Conservation (phyloP, 1,140 invertebrate genomes). For the Leptinotarsa lineolata region DNA sequence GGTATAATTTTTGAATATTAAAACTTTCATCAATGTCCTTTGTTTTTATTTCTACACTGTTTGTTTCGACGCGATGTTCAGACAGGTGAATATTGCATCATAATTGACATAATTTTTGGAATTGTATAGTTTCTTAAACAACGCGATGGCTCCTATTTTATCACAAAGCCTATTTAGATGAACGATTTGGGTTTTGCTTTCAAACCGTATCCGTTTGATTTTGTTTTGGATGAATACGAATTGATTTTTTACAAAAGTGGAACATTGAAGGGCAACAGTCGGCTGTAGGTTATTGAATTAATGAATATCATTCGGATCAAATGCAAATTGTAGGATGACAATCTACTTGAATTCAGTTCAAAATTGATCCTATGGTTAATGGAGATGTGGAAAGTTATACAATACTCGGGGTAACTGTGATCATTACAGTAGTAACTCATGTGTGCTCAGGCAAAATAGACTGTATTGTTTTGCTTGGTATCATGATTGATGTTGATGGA, state of each 20-base stretch:
- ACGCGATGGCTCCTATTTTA: too few relatives aligned
- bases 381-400: not conserved
- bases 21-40: too few relatives aligned
- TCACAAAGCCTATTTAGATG: too few relatives aligned
- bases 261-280: not conserved
- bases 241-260: not conserved
- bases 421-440: not conserved
- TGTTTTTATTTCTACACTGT: too few relatives aligned
- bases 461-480: not conserved
- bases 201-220: not conserved
- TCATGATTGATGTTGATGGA: constrained; percentile 5
- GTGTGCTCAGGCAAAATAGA: not conserved
- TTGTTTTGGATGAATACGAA: not conserved
- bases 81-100: too few relatives aligned
- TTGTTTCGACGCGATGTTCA: too few relatives aligned
- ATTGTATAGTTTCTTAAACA: too few relatives aligned
- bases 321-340: not conserved
- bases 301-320: not conserved
- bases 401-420: not conserved
- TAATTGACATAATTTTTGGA: too few relatives aligned
- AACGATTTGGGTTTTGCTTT: too few relatives aligned
- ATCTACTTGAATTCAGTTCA: not conserved
- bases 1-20: too few relatives aligned
- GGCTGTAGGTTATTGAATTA: not conserved
- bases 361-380: not conserved